Evolutionary conservation across 1,140 invertebrate species (phyloP), one percentile per base, ranked within the genome.

Genomic region (Bombus terrestris): DNA sequence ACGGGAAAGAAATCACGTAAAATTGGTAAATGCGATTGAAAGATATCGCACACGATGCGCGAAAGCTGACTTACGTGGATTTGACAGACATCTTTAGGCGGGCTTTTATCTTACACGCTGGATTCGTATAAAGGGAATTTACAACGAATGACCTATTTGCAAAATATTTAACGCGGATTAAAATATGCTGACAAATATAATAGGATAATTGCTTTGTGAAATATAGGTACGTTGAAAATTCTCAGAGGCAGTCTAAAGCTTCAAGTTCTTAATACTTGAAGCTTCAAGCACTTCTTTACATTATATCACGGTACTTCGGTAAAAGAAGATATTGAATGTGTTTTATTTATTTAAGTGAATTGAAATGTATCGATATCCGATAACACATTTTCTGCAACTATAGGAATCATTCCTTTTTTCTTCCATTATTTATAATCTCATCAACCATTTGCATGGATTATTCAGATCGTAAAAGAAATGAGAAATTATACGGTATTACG

Each of bases 61-160:
- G 4, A 57, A 77, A 78, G 74, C 64, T 69, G 74, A 77, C 64
- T 57, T 41, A 32, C 37, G 35, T 28, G 43, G n/a, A 77, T 41
- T 10, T 28, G 12, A 57, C 18, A n/a, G 22, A 57, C 69, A 78
- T 62, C 81, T 37, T 32, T 9, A 5, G 22, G 12, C 15, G 1
- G 15, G 47, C 73, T 59, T 77, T 53, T 53, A 53, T 10, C 6
- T 59, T 10, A 2, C n/a, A 28, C 43, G 1, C 3, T 2, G 28
- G 3, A 68, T 9, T n/a, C 69, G 28, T 39, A n/a, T n/a, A 25
- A 32, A 18, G 13, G 6, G 62, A 69, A 41, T 69, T 32, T 18
- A 1, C n/a, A 15, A 43, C 5, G 41, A 41, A 18, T 28, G 41
- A 41, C 15, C 10, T 18, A 25, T 57, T 39, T 25, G n/a, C 64